Percentiles rank a stretch among this genome's conserved stretches.
These are phyloP conservation scores for Drosophila nigromelanica DNA, from an alignment of 1,140 invertebrate genomes.

Conservation along the genomic window DNA sequence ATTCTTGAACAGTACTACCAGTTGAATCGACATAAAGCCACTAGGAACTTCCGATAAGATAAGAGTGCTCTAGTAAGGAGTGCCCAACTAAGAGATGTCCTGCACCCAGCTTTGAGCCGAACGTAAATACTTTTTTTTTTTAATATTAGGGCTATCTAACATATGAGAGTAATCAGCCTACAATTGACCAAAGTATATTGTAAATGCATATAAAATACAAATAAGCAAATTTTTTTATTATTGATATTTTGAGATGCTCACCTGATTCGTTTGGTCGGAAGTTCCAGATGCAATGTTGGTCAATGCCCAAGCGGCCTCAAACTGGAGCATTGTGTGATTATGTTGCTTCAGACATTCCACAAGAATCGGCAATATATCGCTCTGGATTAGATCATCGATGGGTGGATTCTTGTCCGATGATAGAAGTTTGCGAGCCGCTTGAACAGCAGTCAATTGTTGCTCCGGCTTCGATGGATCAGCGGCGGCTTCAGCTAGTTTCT, in stretches of 20 bases:
- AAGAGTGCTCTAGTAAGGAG: too few relatives aligned
- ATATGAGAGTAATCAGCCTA: too few relatives aligned
- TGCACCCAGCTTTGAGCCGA: too few relatives aligned
- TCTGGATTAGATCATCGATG: slow-evolving; percentile 97
- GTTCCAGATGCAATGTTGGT: slow-evolving; percentile 99
- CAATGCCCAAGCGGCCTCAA: slow-evolving; percentile 99
- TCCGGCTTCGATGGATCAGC: slow-evolving; percentile 88
- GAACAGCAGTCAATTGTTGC: slow-evolving; percentile 91
- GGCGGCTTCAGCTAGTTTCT: slow-evolving; percentile 90
- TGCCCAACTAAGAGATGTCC: too few relatives aligned
- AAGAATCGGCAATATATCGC: slow-evolving; percentile 96
- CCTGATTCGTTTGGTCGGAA: slow-evolving; percentile 94
- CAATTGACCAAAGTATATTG: too few relatives aligned
- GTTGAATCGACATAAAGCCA: too few relatives aligned
- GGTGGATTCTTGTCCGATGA: slow-evolving; percentile 99
- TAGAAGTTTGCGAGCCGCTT: slow-evolving; percentile 95
- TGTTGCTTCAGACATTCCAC: slow-evolving; percentile 94
- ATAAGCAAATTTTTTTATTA: too few relatives aligned
- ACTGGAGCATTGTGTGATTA: slow-evolving; percentile 96
- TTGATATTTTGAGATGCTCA: slow-evolving; percentile 13
- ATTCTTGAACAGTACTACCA: neutral
- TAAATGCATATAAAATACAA: too few relatives aligned
- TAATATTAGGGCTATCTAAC: too few relatives aligned
- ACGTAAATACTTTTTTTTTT: too few relatives aligned
- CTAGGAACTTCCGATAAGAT: too few relatives aligned